Evolutionary conservation across 2,888 invertebrate species (phyloP).

Genomic region (Tachina lurida): DNA sequence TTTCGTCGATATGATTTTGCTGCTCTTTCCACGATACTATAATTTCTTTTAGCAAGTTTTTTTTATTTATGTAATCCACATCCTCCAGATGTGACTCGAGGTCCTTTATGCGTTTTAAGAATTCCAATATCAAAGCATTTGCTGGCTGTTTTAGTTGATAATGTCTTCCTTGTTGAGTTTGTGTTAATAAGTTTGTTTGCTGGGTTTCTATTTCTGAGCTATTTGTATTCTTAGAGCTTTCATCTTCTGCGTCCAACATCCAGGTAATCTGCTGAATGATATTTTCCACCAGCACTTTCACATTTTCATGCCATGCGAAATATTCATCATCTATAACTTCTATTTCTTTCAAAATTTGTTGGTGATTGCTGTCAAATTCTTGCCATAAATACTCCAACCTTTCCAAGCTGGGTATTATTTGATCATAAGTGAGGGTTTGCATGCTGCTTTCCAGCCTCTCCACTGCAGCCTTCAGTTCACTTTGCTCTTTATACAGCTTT

Average conservation of each 20-base stretch:
- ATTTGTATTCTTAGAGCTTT: background rate
- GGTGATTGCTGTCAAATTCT: background rate
- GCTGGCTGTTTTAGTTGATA: background rate
- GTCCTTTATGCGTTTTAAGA: background rate
- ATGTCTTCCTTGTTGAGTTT: background rate
- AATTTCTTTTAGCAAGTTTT: background rate
- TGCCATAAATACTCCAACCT: too few species aligned
- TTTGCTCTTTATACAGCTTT: too few species aligned
- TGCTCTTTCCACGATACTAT: background rate
- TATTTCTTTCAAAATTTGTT: background rate
- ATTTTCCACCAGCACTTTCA: background rate
- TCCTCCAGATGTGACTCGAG: background rate
- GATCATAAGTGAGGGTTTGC: too few species aligned
- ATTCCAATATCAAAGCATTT: background rate
- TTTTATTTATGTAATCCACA: background rate
- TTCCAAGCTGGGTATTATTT: too few species aligned
- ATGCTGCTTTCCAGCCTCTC: too few species aligned
- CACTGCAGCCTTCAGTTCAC: too few species aligned
- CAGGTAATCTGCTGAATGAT: background rate
- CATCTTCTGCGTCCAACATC: background rate
- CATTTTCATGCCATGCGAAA: background rate
- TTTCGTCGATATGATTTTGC: background rate
- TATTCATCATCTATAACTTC: background rate
- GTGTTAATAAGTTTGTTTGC: background rate
- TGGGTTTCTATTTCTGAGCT: background rate